Percentiles rank a stretch among this genome's conserved stretches.
These are phyloP conservation scores for Apeltes quadracus DNA, from an alignment of 2,113 vertebrate genomes.

Conservation along the genomic window DNA sequence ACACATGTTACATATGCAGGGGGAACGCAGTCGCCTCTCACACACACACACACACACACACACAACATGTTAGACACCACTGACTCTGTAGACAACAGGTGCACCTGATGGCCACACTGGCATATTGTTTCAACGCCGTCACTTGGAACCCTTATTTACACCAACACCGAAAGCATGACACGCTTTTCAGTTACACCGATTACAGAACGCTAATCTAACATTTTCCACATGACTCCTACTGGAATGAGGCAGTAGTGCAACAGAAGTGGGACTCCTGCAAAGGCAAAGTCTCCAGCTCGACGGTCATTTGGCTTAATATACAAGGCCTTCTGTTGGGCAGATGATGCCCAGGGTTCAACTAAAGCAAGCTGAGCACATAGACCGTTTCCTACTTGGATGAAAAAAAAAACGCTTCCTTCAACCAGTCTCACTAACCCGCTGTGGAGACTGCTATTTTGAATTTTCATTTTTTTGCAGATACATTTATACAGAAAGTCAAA, in stretches of 20 bases:
- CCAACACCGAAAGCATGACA: constrained; percentile 15
- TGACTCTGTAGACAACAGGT: constrained; percentile 50
- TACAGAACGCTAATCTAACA: constrained; percentile 4
- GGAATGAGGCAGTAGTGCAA: constrained; percentile 21
- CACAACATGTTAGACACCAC: constrained; percentile 1
- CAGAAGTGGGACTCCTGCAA: constrained; percentile 31
- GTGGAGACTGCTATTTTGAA: not conserved
- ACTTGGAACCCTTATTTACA: constrained; percentile 40
- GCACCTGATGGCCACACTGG: constrained; percentile 36
- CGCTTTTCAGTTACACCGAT: constrained; percentile 14
- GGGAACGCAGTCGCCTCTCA: constrained; percentile 3
- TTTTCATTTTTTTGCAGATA: not conserved
- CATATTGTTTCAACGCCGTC: constrained; percentile 34
- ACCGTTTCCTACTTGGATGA: constrained; percentile 8
- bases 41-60: constrained; percentile 7
- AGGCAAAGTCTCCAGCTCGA: constrained; percentile 11
- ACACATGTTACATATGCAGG: constrained; percentile 27
- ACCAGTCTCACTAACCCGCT: not conserved
- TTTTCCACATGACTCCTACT: constrained; percentile 1
- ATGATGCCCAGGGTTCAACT: constrained; percentile 49
- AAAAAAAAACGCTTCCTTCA: not conserved
- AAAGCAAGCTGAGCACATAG: constrained; percentile 8
- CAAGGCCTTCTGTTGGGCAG: constrained; percentile 50
- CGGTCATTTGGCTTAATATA: constrained; percentile 6
- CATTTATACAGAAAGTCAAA: constrained; percentile 7